Evolutionary conservation across 1,140 invertebrate genomes (phyloP).

Genomic region (Temnothorax curvispinosus): DNA sequence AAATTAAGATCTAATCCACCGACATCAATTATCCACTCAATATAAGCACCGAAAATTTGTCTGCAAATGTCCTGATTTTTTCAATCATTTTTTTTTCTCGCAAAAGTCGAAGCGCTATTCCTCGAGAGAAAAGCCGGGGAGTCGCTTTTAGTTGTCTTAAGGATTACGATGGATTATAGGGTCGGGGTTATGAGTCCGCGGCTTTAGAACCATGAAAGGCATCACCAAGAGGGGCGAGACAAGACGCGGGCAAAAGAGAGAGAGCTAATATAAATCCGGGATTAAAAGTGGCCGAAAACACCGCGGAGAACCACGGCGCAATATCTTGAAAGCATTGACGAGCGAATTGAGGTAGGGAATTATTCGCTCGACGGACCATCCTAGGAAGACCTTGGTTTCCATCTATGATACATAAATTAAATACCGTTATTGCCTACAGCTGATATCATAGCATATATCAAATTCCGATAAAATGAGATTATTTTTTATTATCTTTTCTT

Average conservation of each 20-base stretch:
- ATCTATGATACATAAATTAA: conserved; percentile 67
- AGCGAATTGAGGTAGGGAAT: conserved; percentile 11
- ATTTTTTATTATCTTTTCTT: neutral
- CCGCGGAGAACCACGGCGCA: conserved; percentile 60
- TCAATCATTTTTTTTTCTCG: conserved; percentile 33
- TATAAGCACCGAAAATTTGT: conserved; percentile 12
- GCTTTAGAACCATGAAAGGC: conserved; percentile 45
- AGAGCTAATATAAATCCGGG: conserved; percentile 71
- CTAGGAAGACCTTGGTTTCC: neutral
- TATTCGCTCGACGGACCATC: conserved; percentile 13
- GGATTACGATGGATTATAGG: conserved; percentile 37
- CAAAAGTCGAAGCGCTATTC: conserved; percentile 27
- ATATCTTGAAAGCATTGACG: conserved; percentile 73
- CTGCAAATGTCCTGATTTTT: conserved; percentile 2
- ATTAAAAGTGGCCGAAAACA: conserved; percentile 74
- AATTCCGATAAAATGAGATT: neutral
- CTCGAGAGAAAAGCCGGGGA: conserved; percentile 8
- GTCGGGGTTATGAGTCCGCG: conserved; percentile 46
- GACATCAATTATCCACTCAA: conserved; percentile 22
- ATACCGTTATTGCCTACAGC: conserved; percentile 33
- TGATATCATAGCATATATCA: neutral
- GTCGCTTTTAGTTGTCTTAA: conserved; percentile 57
- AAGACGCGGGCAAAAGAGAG: conserved; percentile 1
- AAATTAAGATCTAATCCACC: neutral
- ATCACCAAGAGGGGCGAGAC: conserved; percentile 15